These are phyloP conservation scores for Anthopleura xanthogrammica DNA, from an alignment of 92 coral and sea anemone species.

Conservation along the genomic window DNA sequence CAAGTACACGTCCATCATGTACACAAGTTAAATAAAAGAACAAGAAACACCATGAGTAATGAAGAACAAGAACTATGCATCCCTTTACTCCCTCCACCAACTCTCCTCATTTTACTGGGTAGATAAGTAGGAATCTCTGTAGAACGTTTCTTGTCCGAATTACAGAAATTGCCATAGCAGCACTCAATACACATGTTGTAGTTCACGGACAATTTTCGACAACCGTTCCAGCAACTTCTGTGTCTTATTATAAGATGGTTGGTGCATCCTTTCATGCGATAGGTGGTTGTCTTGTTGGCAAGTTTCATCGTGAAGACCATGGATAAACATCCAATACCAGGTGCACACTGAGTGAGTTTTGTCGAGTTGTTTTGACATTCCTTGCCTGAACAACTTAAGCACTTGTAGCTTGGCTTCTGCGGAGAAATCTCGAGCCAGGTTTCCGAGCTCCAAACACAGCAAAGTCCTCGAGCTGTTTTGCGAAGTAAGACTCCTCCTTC, in stretches of 20 bases:
- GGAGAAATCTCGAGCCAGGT: constrained; percentile 38
- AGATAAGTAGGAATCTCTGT: constrained; percentile 1
- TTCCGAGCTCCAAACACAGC: constrained; percentile 54
- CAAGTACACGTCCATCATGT: too few relatives aligned
- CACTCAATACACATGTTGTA: constrained; percentile 55
- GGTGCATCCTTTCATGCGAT: constrained; percentile 31
- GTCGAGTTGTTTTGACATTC: constrained; percentile 31
- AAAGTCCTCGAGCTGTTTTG: constrained; percentile 8
- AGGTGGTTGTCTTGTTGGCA: background rate
- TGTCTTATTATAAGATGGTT: constrained; percentile 6
- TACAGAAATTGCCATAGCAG: constrained; percentile 62
- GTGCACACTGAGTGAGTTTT: constrained; percentile 29
- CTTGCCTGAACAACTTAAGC: constrained; percentile 44
- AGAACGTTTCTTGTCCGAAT: constrained; percentile 13
- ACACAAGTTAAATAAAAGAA: background rate
- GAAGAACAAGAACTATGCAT: too few relatives aligned
- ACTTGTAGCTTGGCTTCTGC: constrained; percentile 39
- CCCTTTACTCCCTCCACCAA: background rate
- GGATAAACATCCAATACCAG: constrained; percentile 56
- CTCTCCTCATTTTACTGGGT: constrained; percentile 7
- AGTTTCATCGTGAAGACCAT: constrained; percentile 31
- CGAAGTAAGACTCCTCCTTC: constrained; percentile 52
- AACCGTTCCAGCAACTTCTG: constrained; percentile 47
- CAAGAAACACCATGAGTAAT: background rate
- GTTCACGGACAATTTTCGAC: constrained; percentile 32